phyloP scores from a whole-genome alignment of 2,113 vertebrate species.

The Orycteropus afer region DNA sequence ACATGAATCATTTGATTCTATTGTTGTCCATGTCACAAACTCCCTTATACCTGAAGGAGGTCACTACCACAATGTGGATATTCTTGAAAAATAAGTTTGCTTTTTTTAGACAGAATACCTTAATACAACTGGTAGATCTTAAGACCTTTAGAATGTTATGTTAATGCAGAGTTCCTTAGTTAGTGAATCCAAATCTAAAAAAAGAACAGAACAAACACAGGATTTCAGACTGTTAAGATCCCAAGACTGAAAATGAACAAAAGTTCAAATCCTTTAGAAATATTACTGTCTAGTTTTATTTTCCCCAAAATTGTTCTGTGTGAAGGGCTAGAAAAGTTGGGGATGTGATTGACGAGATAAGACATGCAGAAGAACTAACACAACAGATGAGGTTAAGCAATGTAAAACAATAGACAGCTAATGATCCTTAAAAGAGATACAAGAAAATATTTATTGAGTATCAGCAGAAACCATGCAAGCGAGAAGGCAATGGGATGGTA shows the following conservation, averaged over 20 bases:
- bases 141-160: background rate
- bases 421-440: background rate
- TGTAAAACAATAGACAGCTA: background rate
- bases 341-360: background rate
- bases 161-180: background rate
- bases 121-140: background rate
- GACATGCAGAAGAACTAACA: background rate
- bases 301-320: background rate
- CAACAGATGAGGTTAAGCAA: background rate
- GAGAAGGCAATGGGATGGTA: too few relatives aligned
- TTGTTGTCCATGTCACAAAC: background rate
- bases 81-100: background rate
- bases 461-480: too few relatives aligned
- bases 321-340: background rate
- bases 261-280: background rate
- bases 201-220: background rate
- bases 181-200: background rate
- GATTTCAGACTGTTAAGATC: background rate
- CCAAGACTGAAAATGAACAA: background rate
- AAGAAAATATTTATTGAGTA: background rate
- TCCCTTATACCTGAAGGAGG: background rate
- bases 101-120: constrained; percentile 33
- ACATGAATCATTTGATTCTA: background rate
- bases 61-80: background rate
- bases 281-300: background rate